Conservation (phyloP, 2,888 invertebrate species). For the Leptopterna dolabrata region DNA sequence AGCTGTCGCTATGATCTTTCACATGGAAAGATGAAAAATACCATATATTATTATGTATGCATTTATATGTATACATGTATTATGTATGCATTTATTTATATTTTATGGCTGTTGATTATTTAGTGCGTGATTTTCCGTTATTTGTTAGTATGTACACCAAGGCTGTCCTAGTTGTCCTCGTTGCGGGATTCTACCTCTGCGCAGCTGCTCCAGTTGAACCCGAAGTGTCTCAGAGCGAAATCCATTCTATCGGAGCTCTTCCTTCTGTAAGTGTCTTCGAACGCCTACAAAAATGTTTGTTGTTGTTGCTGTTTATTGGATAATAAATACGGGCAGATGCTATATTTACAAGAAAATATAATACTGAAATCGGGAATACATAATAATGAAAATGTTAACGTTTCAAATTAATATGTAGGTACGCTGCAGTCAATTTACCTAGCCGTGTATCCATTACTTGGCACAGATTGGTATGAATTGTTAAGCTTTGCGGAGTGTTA, state of each 20-base stretch:
- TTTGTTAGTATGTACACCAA: slow-evolving; percentile 11
- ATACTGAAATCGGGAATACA: too few relatives aligned
- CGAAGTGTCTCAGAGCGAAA: not conserved
- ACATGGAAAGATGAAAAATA: too few relatives aligned
- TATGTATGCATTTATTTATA: too few relatives aligned
- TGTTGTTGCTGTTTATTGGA: not conserved
- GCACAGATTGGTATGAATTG: too few relatives aligned
- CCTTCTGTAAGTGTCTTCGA: not conserved
- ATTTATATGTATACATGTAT: too few relatives aligned
- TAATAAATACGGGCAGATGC: not conserved
- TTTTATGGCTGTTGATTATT: not conserved
- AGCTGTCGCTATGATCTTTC: too few relatives aligned
- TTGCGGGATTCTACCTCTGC: not conserved
- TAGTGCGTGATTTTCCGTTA: not conserved
- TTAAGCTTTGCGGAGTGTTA: too few relatives aligned
- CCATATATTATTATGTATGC: too few relatives aligned
- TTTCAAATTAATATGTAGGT: too few relatives aligned
- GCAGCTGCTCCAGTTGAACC: slow-evolving; percentile 7
- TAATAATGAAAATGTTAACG: too few relatives aligned
- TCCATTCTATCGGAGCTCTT: not conserved
- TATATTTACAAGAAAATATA: not conserved
- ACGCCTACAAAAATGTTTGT: not conserved
- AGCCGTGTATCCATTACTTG: too few relatives aligned
- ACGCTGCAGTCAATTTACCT: too few relatives aligned
- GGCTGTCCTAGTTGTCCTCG: not conserved